Percentiles rank a stretch among this genome's conserved stretches.
These are phyloP conservation scores for Pycnomerus fuliginosus DNA, from an alignment of 2,888 invertebrate genomes.

Conservation along the genomic window DNA sequence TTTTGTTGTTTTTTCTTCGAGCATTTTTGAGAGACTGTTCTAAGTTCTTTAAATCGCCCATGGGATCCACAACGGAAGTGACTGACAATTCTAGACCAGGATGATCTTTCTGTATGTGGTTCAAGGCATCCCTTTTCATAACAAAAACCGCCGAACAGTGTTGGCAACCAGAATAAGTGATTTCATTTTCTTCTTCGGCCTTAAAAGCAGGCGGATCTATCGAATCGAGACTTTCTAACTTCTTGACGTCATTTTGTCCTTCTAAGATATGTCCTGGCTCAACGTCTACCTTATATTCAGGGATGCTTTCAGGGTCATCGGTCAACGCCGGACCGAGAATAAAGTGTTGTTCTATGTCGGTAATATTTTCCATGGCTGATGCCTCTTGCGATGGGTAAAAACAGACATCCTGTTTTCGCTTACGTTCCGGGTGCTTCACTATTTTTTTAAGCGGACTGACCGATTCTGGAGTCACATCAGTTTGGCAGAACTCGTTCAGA, in stretches of 20 bases:
- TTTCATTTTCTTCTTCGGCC: conserved; percentile 6
- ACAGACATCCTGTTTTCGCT: conserved; percentile 16
- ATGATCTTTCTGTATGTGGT: conserved; percentile 39
- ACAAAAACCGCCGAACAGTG: conserved; percentile 40
- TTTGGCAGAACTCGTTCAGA: conserved; percentile 39
- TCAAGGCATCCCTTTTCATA: conserved; percentile 37
- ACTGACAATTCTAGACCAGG: conserved; percentile 25
- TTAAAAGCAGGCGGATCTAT: conserved; percentile 4
- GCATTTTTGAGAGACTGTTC: too few species aligned
- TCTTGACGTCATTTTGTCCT: conserved; percentile 1
- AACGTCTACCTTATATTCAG: conserved; percentile 20
- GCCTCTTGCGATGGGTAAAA: conserved; percentile 6
- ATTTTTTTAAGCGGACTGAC: conserved; percentile 4
- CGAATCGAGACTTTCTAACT: too few species aligned
- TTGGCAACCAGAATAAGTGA: conserved; percentile 36
- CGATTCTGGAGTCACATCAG: conserved; percentile 9
- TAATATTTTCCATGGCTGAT: conserved; percentile 11
- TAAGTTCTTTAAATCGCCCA: conserved; percentile 5
- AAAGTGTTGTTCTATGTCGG: conserved; percentile 19
- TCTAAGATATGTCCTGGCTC: conserved; percentile 7
- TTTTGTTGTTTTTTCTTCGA: conserved; percentile 40
- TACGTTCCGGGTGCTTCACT: conserved; percentile 11
- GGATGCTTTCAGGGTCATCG: too few species aligned
- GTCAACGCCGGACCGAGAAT: conserved; percentile 11
- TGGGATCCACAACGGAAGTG: conserved; percentile 2